Conservation (phyloP, 2,797 vertebrate genomes). For the Scyliorhinus canicula region DNA sequence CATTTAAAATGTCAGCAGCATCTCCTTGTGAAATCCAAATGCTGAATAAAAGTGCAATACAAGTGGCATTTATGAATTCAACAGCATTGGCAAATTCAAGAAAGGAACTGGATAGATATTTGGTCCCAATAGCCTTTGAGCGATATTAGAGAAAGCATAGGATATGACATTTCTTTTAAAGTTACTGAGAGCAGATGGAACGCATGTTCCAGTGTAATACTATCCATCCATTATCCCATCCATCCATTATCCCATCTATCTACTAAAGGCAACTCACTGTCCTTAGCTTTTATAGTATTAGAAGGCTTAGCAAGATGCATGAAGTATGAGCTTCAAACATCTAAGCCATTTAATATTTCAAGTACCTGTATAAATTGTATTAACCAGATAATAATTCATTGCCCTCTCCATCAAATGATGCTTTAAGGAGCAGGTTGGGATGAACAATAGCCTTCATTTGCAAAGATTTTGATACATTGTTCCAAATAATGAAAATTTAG, state of each 20-base stretch:
- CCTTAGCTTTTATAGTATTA: background rate
- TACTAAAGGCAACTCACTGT: background rate
- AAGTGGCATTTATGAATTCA: background rate
- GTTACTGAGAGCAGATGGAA: background rate
- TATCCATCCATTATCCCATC: background rate
- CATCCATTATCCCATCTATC: background rate
- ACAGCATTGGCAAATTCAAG: background rate
- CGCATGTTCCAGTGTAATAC: background rate
- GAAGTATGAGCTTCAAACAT: conserved; percentile 4
- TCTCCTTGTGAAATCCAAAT: background rate
- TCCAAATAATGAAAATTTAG: background rate
- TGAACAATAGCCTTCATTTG: background rate
- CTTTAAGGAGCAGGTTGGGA: background rate
- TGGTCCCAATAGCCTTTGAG: background rate
- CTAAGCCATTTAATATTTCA: background rate
- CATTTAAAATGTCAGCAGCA: background rate
- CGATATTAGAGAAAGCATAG: background rate
- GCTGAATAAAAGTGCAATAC: background rate
- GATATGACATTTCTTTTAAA: background rate
- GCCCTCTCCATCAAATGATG: background rate
- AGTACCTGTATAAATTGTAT: background rate
- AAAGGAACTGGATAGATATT: background rate
- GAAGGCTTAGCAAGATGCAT: background rate
- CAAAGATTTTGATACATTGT: background rate
- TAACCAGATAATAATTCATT: background rate